A percentile compares a stretch with the other conserved stretches of the same genome.
phyloP scores from a whole-genome alignment of 2,888 invertebrate genomes.

The Ormyrus rosae region DNA sequence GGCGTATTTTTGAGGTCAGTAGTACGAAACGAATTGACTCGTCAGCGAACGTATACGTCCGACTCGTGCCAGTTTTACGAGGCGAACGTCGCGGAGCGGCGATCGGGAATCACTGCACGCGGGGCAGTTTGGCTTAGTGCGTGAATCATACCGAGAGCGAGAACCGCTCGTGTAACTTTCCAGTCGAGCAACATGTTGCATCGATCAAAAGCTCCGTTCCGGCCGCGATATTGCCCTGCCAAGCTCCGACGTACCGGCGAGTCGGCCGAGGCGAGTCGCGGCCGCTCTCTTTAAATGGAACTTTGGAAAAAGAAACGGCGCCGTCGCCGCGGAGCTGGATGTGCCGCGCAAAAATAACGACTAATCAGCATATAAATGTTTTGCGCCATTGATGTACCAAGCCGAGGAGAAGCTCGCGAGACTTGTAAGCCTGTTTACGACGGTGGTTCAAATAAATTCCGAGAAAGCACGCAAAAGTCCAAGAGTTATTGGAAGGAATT shows the following conservation, averaged over 20 bases:
- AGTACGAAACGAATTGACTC: conserved; percentile 23
- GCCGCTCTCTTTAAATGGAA: no score
- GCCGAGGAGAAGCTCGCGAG: neutral
- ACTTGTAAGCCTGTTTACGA: neutral
- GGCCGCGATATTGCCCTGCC: no score
- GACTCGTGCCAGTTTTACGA: conserved; percentile 14
- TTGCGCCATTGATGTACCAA: no score
- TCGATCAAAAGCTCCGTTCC: conserved; percentile 6
- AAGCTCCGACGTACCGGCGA: no score
- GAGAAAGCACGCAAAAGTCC: no score
- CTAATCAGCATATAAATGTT: no score
- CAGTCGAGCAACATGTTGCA: conserved; percentile 4
- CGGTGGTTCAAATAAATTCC: no score
- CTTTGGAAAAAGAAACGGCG: no score
- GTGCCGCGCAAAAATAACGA: no score
- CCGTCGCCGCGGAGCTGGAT: no score
- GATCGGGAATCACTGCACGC: neutral
- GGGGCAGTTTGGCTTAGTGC: neutral
- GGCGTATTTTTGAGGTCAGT: conserved; percentile 23
- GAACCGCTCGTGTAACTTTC: conserved; percentile 23
- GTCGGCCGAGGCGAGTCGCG: no score
- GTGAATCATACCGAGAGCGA: conserved; percentile 25
- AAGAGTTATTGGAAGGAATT: no score
- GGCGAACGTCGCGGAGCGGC: neutral
- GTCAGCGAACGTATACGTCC: neutral